phyloP scores from a whole-genome alignment of 2,797 vertebrate genomes.

The Amblyopsis hoosieri region DNA sequence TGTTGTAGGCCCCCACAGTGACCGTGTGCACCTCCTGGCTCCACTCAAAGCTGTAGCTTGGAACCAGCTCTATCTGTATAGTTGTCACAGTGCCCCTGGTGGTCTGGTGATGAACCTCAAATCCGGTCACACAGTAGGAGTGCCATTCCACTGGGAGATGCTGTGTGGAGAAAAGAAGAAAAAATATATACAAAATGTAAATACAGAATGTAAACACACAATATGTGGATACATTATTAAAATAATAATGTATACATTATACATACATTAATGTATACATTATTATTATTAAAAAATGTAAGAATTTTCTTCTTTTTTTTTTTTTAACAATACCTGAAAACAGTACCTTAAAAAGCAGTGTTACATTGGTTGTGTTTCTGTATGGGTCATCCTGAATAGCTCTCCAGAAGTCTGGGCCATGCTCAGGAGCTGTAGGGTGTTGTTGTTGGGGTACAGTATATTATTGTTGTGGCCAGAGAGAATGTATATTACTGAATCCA shows the following conservation, averaged over 20 bases:
- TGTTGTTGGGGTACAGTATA: neutral
- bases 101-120: constrained; percentile 73
- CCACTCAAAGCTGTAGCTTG: constrained; percentile 84
- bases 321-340: no score
- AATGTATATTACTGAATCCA: no score
- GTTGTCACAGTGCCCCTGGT: constrained; percentile 61
- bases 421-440: constrained; percentile 80
- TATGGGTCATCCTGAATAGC: constrained; percentile 70
- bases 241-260: no score
- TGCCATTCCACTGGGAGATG: constrained; percentile 35
- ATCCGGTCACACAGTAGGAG: constrained; percentile 83
- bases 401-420: constrained; percentile 93
- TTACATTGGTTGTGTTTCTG: constrained; percentile 81
- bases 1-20: constrained; percentile 85
- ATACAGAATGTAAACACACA: neutral
- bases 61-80: constrained; percentile 63
- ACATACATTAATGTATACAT: no score
- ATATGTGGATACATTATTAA: no score
- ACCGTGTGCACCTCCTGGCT: constrained; percentile 76
- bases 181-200: neutral
- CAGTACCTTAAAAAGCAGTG: constrained; percentile 88
- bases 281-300: no score
- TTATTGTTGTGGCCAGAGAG: no score
- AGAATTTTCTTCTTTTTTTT: no score
- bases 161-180: constrained; percentile 38